phyloP scores from a whole-genome alignment of 2,888 invertebrate species.

The Cantharis flavilabris region DNA sequence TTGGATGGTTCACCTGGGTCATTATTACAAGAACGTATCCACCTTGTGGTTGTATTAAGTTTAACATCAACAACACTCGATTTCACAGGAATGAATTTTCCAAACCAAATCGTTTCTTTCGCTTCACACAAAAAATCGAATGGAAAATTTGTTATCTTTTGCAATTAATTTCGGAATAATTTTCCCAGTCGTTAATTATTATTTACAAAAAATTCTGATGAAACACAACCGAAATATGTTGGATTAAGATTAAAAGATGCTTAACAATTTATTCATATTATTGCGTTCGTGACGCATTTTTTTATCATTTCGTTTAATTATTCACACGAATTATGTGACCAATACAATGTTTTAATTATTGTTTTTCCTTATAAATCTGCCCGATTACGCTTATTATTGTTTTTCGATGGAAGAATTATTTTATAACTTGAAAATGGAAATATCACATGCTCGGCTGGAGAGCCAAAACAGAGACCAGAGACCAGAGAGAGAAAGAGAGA shows the following conservation, averaged over 20 bases:
- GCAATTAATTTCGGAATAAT: background rate
- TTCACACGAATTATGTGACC: background rate
- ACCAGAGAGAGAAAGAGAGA: too few species aligned
- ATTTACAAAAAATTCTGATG: background rate
- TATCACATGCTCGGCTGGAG: too few species aligned
- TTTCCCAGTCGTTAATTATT: background rate
- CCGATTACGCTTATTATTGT: background rate
- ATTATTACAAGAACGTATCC: background rate
- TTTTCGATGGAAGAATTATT: background rate
- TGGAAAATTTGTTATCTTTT: background rate
- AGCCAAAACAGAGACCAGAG: too few species aligned
- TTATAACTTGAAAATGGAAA: background rate
- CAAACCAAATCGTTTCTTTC: background rate
- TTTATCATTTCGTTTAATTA: background rate
- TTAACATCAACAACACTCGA: background rate
- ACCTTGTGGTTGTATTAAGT: background rate
- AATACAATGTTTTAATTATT: background rate
- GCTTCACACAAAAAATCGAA: background rate
- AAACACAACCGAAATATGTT: background rate
- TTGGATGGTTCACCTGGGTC: background rate
- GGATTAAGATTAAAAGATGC: background rate
- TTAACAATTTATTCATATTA: background rate
- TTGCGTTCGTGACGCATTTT: background rate
- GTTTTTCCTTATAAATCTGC: background rate
- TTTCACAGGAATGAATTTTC: background rate